These are phyloP conservation scores for Drosophila niveifrons DNA, from an alignment of 2,888 invertebrate genomes.

Conservation along the genomic window DNA sequence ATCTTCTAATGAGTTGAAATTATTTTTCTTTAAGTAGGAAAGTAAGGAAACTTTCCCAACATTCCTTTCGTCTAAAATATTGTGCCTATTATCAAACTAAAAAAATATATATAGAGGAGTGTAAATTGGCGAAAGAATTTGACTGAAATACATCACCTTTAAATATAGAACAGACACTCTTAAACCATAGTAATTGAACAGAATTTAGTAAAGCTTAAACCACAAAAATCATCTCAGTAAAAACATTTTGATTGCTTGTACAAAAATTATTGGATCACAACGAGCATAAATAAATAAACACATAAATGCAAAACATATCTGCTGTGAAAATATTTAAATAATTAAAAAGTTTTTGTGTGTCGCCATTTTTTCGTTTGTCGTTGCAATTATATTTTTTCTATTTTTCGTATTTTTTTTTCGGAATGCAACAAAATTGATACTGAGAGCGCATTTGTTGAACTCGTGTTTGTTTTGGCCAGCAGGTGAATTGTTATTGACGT, in stretches of 20 bases:
- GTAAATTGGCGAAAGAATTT: too few species aligned
- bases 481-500: slow-evolving; percentile 61
- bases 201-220: neutral
- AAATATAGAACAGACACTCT: neutral
- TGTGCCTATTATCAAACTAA: too few species aligned
- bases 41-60: too few species aligned
- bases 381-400: slow-evolving; percentile 20
- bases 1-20: too few species aligned
- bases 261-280: neutral
- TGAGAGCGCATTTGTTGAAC: slow-evolving; percentile 11
- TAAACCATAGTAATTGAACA: neutral
- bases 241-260: neutral
- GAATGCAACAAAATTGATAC: slow-evolving; percentile 4
- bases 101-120: too few species aligned
- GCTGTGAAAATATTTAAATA: slow-evolving; percentile 31
- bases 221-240: neutral
- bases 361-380: neutral
- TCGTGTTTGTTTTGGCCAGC: slow-evolving; percentile 46
- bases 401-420: neutral
- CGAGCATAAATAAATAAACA: slow-evolving; percentile 30
- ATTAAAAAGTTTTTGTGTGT: slow-evolving; percentile 20
- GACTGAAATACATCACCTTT: too few species aligned
- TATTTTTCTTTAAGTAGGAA: too few species aligned
- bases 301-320: slow-evolving; percentile 24
- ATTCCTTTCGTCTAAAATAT: too few species aligned